Base-by-base conservation (phyloP, 2,113 vertebrate genomes). In the Cariama cristata region DNA sequence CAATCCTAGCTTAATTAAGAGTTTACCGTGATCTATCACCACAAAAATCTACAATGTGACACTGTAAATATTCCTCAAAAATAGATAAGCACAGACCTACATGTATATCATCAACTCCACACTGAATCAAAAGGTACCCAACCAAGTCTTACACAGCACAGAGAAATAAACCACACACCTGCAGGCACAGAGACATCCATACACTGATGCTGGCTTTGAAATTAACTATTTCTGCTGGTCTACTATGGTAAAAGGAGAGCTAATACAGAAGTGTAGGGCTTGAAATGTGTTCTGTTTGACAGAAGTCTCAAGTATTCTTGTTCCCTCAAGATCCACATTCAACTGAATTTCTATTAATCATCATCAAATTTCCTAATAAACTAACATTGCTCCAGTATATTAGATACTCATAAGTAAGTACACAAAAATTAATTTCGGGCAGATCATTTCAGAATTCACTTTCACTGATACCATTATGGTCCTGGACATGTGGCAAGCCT, bases 181-280 rank as follows among this genome's bases (percentile, higher is more conserved):
- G 19, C 58, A 74, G 67, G 38, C 47, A 84, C 0, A 3, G 38
- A 87, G 12, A 62, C 22, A 58, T 3, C 33, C 0, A 0, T 11
- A 60, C 27, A 23, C 23, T 32, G n/a, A 62, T 11, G 27, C 24
- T 74, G 14, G 49, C 38, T 77, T 79, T 73, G 40, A 77, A 94
- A 90, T 73, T 8, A 87, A 74, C 35, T 56, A 40, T 58, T 91
- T 79, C 33, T 92, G 26, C 45, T 40, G 58, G 32, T 67, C 32
- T 67, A 8, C 16, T 42, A n/a, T 14, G 18, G 24, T 30, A 77
- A 90, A 73, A 77, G 11, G 38, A 75, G n/a, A 74, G 26, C 22
- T 50, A 85, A 88, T 24, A 72, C 13, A 40, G 17, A 93, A 80
- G 55, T 9, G 12, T 8, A 72, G 21, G 60, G 15, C n/a, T 86